Conservation (phyloP, 2,113 vertebrate species). For the Melospiza georgiana region DNA sequence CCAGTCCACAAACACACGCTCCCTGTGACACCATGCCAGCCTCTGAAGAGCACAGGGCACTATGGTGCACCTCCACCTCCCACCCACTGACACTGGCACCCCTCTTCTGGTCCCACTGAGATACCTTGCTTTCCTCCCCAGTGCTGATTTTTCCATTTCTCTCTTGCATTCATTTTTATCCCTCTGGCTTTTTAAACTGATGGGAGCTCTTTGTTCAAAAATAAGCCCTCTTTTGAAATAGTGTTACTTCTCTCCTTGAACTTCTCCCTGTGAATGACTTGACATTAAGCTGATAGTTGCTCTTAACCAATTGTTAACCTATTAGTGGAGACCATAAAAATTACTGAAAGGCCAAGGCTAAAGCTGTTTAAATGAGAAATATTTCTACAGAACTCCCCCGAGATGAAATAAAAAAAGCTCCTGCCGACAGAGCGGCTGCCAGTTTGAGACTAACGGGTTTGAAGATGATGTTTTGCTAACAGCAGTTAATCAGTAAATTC, state of each 20-base stretch:
- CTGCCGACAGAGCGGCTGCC: conserved; percentile 35
- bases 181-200: conserved; percentile 4
- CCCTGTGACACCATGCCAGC: rapidly evolving
- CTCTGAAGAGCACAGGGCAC: rapidly evolving
- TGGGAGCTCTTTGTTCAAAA: conserved; percentile 30
- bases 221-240: conserved; percentile 45
- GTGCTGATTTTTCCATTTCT: background rate
- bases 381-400: conserved; percentile 54
- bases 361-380: conserved; percentile 70
- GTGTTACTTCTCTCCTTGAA: conserved; percentile 72
- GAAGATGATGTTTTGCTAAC: conserved; percentile 74
- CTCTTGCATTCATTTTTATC: conserved; percentile 13
- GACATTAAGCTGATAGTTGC: conserved; percentile 60
- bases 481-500: conserved; percentile 76
- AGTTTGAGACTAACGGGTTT: conserved; percentile 65
- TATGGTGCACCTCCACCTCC: rapidly evolving
- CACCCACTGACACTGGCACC: background rate
- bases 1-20: rapidly evolving
- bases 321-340: conserved; percentile 70
- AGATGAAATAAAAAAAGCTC: conserved; percentile 43
- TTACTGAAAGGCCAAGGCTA: conserved; percentile 65
- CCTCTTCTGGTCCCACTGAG: background rate
- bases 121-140: background rate
- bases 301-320: conserved; percentile 75
- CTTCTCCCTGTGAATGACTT: conserved; percentile 60